Conservation (phyloP, 30 jellyfish, hydroid and myxozoan species). For the Morbakka virulenta region DNA sequence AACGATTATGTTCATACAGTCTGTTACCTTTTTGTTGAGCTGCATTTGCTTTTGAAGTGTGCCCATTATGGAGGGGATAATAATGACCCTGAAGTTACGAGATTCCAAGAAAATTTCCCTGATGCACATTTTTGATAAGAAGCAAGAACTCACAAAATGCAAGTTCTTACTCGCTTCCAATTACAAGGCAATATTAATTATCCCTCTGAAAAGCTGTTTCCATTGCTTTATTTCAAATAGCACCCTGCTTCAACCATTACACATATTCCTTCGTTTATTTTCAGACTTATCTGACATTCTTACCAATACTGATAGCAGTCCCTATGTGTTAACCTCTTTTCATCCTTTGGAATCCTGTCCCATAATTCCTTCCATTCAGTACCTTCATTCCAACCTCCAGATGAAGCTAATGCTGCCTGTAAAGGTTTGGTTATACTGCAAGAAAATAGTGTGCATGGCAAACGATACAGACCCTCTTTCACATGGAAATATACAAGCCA, state of each 20-base stretch:
- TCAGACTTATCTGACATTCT: conserved; percentile 20
- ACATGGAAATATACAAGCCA: conserved; percentile 36
- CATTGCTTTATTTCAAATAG: conserved; percentile 34
- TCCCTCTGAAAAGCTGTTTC: conserved; percentile 22
- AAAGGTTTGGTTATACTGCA: too few relatives aligned
- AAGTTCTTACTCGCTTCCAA: conserved; percentile 29
- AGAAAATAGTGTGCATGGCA: too few relatives aligned
- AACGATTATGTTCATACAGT: too few relatives aligned
- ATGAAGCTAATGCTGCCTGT: conserved; percentile 26
- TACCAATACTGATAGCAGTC: conserved; percentile 41
- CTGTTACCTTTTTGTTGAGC: too few relatives aligned
- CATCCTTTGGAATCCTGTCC: conserved; percentile 28
- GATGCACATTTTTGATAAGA: conserved; percentile 20
- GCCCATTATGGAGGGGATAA: too few relatives aligned
- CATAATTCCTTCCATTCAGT: conserved; percentile 41
- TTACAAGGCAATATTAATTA: conserved; percentile 16
- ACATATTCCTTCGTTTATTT: background rate
- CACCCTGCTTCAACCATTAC: conserved; percentile 19
- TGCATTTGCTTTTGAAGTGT: too few relatives aligned
- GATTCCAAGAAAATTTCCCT: conserved; percentile 54
- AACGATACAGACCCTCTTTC: conserved; percentile 39
- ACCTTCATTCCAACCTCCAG: conserved; percentile 41
- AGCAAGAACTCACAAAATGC: conserved; percentile 50
- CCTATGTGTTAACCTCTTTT: conserved; percentile 8
- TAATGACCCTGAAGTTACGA: too few relatives aligned